A percentile compares a stretch with the other conserved stretches of the same genome.
Evolutionary conservation across 2,797 vertebrate genomes (phyloP).

Genomic region (Anguilla obscura): DNA sequence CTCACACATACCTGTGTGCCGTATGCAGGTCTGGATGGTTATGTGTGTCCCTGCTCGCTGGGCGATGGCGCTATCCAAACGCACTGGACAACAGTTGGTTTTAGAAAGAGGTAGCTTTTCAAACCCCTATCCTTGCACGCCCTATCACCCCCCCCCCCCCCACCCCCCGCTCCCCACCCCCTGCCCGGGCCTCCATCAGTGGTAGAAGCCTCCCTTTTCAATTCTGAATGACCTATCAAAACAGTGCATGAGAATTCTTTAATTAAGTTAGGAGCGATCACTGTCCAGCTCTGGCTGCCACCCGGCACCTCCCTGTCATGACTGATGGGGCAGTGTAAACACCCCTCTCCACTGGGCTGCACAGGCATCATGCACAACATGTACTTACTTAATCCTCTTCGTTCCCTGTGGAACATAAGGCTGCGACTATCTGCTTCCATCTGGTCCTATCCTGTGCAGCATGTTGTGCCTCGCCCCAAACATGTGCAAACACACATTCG

Average conservation of each 20-base stretch:
- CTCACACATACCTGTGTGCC: constrained; percentile 52
- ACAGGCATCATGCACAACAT: constrained; percentile 22
- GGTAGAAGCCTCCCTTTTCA: constrained; percentile 35
- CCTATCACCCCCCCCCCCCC: constrained; percentile 37
- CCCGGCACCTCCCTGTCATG: constrained; percentile 11
- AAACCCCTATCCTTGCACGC: constrained; percentile 54
- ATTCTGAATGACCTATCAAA: constrained; percentile 33
- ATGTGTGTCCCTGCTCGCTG: constrained; percentile 36
- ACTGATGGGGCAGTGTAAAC: background rate
- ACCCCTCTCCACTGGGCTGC: constrained; percentile 10
- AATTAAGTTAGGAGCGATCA: constrained; percentile 43
- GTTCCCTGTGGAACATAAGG: too few species aligned
- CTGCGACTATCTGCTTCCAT: too few species aligned
- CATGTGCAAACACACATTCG: constrained; percentile 13
- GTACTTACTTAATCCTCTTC: background rate
- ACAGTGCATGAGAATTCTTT: constrained; percentile 46
- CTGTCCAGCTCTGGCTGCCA: background rate
- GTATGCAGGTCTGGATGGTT: constrained; percentile 33
- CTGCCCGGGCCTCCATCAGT: constrained; percentile 28
- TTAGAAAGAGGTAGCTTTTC: constrained; percentile 60
- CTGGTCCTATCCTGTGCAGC: too few species aligned
- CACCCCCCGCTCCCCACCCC: background rate
- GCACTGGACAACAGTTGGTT: constrained; percentile 54
- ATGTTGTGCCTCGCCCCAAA: too few species aligned
- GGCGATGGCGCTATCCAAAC: constrained; percentile 50